phyloP scores from a whole-genome alignment of 1,140 invertebrate genomes.

The Heliconius hewitsoni region DNA sequence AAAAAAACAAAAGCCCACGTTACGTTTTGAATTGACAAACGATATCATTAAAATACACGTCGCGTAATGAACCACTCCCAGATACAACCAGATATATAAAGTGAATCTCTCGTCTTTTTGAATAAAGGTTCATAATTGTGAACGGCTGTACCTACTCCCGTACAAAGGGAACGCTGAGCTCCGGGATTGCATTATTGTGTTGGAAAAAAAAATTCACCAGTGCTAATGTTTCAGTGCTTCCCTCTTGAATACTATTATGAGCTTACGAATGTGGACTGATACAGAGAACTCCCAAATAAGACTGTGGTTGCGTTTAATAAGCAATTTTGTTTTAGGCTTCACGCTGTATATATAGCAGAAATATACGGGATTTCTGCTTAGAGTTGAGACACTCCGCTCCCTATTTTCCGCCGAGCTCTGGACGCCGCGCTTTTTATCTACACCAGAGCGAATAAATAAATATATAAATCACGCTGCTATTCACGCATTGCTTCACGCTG shows the following conservation, averaged over 20 bases:
- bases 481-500: too few species aligned
- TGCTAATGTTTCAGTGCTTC: constrained; percentile 64
- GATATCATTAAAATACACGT: constrained; percentile 52
- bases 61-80: constrained; percentile 63
- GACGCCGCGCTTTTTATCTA: too few species aligned
- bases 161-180: constrained; percentile 60
- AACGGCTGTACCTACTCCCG: constrained; percentile 52
- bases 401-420: too few species aligned
- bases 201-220: constrained; percentile 59
- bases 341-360: too few species aligned
- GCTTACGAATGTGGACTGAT: constrained; percentile 41
- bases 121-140: constrained; percentile 68
- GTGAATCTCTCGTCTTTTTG: constrained; percentile 59
- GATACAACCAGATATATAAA: constrained; percentile 43
- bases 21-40: constrained; percentile 28
- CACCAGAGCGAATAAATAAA: too few species aligned
- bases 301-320: constrained; percentile 22
- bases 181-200: constrained; percentile 68
- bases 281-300: constrained; percentile 25
- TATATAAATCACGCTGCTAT: too few species aligned
- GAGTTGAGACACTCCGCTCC: too few species aligned
- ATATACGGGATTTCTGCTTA: too few species aligned
- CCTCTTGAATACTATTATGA: constrained; percentile 62
- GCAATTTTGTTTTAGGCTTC: too few species aligned
- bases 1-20: constrained; percentile 19